phyloP scores from a whole-genome alignment of 1,140 invertebrate species.

The Grapholita molesta region DNA sequence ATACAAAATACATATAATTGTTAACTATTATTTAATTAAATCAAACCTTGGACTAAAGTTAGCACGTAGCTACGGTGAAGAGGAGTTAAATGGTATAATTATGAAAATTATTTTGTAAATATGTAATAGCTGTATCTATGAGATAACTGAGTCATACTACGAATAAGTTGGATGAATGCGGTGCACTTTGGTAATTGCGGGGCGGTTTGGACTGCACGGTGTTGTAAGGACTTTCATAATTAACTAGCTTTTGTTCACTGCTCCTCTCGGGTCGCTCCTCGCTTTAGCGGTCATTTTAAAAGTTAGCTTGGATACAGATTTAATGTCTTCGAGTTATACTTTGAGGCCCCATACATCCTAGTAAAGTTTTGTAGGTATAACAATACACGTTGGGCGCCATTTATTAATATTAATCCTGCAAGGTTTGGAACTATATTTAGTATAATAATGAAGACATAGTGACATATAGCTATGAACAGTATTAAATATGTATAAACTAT shows the following conservation, averaged over 20 bases:
- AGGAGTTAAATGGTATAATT: no score
- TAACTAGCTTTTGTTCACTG: not conserved
- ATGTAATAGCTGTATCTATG: no score
- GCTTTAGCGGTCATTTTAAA: not conserved
- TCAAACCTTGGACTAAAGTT: no score
- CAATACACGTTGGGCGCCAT: not conserved
- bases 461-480: no score
- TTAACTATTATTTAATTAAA: no score
- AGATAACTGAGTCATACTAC: not conserved
- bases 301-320: not conserved
- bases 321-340: not conserved
- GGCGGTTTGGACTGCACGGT: not conserved
- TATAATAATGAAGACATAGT: no score
- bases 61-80: no score
- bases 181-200: constrained; percentile 6
- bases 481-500: no score
- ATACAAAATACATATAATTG: no score
- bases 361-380: not conserved
- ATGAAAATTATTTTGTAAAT: no score
- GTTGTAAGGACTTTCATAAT: constrained; percentile 8
- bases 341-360: no score
- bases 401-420: not conserved
- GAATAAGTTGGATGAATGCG: not conserved
- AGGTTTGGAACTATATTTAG: no score
- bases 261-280: not conserved